A percentile compares a stretch with the other conserved stretches of the same genome.
Evolutionary conservation across 1,140 invertebrate genomes (phyloP).

Genomic region (Pseudachorutes palmiensis): DNA sequence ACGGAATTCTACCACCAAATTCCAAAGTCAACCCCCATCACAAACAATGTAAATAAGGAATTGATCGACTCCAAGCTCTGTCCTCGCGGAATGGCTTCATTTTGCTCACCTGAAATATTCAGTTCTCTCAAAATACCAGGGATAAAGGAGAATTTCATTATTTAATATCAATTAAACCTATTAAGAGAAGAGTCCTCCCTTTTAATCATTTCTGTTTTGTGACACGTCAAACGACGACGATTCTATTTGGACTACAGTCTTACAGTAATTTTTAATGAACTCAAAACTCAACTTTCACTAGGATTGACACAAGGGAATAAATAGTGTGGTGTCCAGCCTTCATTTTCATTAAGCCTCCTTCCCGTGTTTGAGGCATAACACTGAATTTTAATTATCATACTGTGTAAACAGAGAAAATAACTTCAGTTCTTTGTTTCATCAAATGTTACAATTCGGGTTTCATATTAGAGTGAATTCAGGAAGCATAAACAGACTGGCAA

Average conservation of each 20-base stretch:
- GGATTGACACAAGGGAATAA: neutral
- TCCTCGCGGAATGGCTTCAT: neutral
- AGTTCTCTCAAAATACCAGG: neutral
- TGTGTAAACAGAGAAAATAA: too few species aligned
- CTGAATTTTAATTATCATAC: too few species aligned
- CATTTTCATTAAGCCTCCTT: neutral
- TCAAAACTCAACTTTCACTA: neutral
- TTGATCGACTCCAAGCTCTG: neutral
- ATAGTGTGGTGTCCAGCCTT: neutral
- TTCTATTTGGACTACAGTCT: too few species aligned
- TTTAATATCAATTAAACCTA: slow-evolving; percentile 10
- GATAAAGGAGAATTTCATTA: neutral
- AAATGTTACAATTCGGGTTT: too few species aligned
- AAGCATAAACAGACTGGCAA: too few species aligned
- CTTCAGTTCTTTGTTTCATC: too few species aligned
- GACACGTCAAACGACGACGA: slow-evolving; percentile 1
- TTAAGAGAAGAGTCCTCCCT: neutral
- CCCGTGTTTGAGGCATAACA: too few species aligned
- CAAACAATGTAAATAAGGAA: neutral
- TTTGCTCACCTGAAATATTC: neutral
- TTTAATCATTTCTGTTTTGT: slow-evolving; percentile 6
- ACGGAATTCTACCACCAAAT: too few species aligned
- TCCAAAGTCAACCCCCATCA: too few species aligned
- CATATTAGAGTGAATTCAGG: too few species aligned
- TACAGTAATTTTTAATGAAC: neutral